Conservation (phyloP, 2,113 vertebrate genomes). For the Burhinus oedicnemus region DNA sequence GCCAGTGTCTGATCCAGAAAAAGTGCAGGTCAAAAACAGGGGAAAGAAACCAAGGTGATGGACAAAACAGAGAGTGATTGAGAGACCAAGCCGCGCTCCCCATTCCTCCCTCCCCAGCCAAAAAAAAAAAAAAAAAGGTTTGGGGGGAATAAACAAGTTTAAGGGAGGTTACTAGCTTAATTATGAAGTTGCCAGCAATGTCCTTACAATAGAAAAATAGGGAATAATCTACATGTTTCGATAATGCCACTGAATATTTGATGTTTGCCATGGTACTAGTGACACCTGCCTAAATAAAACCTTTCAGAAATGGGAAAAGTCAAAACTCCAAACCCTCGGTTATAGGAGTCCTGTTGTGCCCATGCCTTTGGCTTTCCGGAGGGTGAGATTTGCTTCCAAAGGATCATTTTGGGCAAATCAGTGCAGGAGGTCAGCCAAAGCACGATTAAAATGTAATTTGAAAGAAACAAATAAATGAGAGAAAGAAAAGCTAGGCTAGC, state of each 20-base stretch:
- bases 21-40: slow-evolving; percentile 80
- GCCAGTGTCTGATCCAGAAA: slow-evolving; percentile 85
- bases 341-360: neutral
- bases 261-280: neutral
- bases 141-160: neutral
- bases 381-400: neutral
- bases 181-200: neutral
- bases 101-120: neutral
- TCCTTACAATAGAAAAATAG: neutral
- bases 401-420: neutral
- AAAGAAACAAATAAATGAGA: neutral
- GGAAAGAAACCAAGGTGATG: slow-evolving; percentile 76
- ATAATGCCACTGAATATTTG: neutral
- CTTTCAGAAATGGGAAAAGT: neutral
- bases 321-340: neutral
- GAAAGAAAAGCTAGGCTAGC: neutral
- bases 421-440: neutral
- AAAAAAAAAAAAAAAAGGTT: neutral
- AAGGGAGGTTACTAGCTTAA: neutral
- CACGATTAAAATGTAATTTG: neutral
- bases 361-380: neutral
- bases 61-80: slow-evolving; percentile 75
- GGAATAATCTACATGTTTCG: neutral
- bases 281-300: slow-evolving; percentile 35
- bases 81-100: neutral